A percentile compares a stretch with the other conserved stretches of the same genome.
Conservation (phyloP, 35 echinoderm and acorn worm species). For the Acanthaster planci region DNA sequence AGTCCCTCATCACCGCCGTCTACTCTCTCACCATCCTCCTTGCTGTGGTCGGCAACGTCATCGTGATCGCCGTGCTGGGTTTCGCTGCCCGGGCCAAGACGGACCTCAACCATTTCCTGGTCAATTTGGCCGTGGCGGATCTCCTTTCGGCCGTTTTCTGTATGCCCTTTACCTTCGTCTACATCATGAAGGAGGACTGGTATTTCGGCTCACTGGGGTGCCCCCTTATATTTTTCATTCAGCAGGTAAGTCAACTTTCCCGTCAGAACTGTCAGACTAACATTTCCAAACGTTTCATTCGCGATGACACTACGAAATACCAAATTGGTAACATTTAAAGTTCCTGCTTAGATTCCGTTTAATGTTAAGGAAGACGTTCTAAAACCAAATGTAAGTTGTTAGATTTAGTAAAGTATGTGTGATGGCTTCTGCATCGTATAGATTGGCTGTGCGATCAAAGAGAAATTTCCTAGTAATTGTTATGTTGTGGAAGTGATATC, state of each 20-base stretch:
- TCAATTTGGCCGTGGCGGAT: slow-evolving; percentile 81
- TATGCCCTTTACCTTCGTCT: slow-evolving; percentile 79
- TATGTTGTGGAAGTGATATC: too few species aligned
- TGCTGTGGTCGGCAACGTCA: slow-evolving; percentile 57
- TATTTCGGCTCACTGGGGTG: slow-evolving; percentile 50
- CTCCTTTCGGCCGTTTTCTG: slow-evolving; percentile 60
- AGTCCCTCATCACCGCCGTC: slow-evolving; percentile 39
- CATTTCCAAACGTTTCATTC: too few species aligned
- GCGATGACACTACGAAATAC: too few species aligned
- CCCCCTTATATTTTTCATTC: slow-evolving; percentile 65
- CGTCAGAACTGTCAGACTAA: too few species aligned
- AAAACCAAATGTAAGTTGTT: too few species aligned
- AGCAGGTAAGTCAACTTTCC: slow-evolving; percentile 70
- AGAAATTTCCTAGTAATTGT: too few species aligned
- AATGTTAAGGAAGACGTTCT: too few species aligned
- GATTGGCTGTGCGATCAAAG: too few species aligned
- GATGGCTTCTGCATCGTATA: too few species aligned
- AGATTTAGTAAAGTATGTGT: too few species aligned
- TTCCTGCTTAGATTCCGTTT: too few species aligned
- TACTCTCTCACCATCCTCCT: slow-evolving; percentile 59
- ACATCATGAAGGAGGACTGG: slow-evolving; percentile 82
- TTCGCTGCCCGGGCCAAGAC: slow-evolving; percentile 52
- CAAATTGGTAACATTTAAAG: too few species aligned
- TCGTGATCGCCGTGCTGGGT: slow-evolving; percentile 71
- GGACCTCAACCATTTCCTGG: slow-evolving; percentile 77